A percentile compares a stretch with the other conserved stretches of the same genome.
These are phyloP conservation scores for Leucophenga maculata DNA, from an alignment of 2,888 invertebrate genomes.

Conservation along the genomic window DNA sequence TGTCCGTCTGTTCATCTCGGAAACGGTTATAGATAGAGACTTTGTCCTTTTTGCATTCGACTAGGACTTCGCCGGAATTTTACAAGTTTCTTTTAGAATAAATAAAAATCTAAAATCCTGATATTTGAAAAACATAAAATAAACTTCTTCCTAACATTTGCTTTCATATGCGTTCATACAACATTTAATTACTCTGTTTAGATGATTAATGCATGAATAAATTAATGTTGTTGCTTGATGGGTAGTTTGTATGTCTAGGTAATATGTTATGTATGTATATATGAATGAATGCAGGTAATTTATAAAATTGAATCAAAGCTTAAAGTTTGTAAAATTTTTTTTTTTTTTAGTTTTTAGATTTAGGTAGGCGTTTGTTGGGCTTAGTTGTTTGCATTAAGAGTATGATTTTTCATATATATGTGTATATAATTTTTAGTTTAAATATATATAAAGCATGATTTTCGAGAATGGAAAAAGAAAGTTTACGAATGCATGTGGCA, in stretches of 20 bases:
- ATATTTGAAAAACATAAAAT: too few relatives aligned
- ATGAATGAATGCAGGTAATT: slow-evolving; percentile 37
- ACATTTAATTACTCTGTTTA: neutral
- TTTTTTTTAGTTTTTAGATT: too few relatives aligned
- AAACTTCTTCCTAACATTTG: too few relatives aligned
- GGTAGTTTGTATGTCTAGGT: neutral
- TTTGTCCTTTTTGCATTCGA: too few relatives aligned
- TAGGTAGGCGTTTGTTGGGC: slow-evolving; percentile 42
- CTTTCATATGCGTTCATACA: neutral
- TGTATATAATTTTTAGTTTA: slow-evolving; percentile 23
- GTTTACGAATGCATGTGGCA: slow-evolving; percentile 19
- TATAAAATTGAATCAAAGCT: slow-evolving; percentile 8
- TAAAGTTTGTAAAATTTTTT: neutral
- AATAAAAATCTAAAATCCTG: too few relatives aligned
- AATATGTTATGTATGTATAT: slow-evolving; percentile 11
- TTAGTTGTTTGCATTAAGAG: slow-evolving; percentile 44
- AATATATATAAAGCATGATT: neutral
- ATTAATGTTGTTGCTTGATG: neutral
- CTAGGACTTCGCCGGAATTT: too few relatives aligned
- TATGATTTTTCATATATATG: slow-evolving; percentile 30
- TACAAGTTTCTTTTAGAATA: too few relatives aligned
- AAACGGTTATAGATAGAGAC: too few relatives aligned
- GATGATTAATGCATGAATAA: neutral
- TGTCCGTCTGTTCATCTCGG: too few relatives aligned
- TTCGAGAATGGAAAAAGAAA: slow-evolving; percentile 24